Evolutionary conservation across 2,888 invertebrate genomes (phyloP).

Genomic region (Periphyllus acericola): DNA sequence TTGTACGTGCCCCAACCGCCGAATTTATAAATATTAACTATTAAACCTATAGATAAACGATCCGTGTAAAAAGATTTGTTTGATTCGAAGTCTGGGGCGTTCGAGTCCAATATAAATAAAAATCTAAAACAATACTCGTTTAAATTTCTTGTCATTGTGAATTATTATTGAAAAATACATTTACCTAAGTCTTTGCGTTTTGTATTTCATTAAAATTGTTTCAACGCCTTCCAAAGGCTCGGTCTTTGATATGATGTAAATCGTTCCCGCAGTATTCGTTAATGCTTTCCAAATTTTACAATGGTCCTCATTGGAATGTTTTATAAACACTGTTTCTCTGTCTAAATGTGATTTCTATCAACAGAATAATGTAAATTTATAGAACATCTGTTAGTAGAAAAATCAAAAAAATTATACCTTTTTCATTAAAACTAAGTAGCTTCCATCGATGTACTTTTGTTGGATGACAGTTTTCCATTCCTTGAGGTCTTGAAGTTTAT

Average conservation of each 20-base stretch:
- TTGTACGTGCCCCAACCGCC: constrained; percentile 46
- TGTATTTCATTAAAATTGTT: constrained; percentile 1
- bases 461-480: constrained; percentile 42
- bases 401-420: neutral
- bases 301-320: neutral
- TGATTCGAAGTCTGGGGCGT: neutral
- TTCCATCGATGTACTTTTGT: neutral
- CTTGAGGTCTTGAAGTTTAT: neutral
- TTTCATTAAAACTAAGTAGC: constrained; percentile 2
- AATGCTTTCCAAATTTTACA: neutral
- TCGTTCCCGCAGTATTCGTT: neutral
- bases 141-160: no score
- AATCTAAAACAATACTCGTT: neutral
- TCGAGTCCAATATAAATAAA: constrained; percentile 35
- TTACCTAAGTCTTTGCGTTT: constrained; percentile 15
- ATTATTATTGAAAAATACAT: neutral
- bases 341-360: neutral
- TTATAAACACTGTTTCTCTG: neutral
- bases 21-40: constrained; percentile 48
- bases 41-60: constrained; percentile 18
- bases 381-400: neutral
- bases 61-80: constrained; percentile 30
- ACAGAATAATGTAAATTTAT: neutral
- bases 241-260: neutral
- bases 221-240: constrained; percentile 25